Evolutionary conservation across 2,113 vertebrate species (phyloP).

Genomic region (Rhinolophus sinicus): DNA sequence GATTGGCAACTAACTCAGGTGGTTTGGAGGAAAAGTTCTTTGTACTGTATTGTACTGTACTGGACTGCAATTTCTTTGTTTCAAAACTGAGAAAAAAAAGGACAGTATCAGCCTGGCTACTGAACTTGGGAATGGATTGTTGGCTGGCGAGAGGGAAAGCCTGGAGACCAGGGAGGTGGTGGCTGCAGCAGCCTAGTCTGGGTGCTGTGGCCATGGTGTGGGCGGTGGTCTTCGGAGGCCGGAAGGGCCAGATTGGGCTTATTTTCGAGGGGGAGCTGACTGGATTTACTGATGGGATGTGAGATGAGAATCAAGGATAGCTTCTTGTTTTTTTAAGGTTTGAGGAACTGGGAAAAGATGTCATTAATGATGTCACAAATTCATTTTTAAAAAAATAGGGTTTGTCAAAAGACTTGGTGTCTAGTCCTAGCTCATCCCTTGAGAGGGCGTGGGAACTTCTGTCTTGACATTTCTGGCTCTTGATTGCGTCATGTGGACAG

Average conservation of each 20-base stretch:
- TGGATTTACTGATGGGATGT: neutral
- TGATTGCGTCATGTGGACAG: neutral
- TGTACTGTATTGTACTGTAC: neutral
- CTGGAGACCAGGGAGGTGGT: neutral
- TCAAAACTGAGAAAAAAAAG: neutral
- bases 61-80: conserved; percentile 2
- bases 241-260: neutral
- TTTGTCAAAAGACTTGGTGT: neutral
- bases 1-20: neutral
- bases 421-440: neutral
- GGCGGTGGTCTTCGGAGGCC: neutral
- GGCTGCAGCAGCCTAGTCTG: neutral
- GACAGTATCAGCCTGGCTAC: neutral
- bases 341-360: neutral
- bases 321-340: neutral
- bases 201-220: neutral
- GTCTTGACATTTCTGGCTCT: neutral
- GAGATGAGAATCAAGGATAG: neutral
- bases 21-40: neutral
- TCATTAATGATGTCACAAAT: neutral
- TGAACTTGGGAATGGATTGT: neutral
- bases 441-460: neutral
- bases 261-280: neutral
- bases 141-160: neutral
- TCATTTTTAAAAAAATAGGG: neutral